Evolutionary conservation across 37 sponge, comb jelly and placozoan genomes (phyloP).

Genomic region (Beroe forskalii): DNA sequence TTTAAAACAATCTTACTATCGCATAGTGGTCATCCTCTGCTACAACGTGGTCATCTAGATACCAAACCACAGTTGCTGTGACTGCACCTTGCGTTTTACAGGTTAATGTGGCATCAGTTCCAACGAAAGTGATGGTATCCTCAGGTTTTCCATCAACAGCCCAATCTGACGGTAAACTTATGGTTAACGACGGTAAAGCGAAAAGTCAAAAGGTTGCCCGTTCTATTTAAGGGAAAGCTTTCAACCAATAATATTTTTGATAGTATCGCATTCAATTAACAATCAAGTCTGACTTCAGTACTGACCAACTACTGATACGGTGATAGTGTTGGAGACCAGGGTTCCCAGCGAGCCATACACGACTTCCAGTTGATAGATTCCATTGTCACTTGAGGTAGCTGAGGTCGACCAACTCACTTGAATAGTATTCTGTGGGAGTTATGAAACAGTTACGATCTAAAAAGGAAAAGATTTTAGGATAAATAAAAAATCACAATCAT

Average conservation of each 20-base stretch:
- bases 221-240: no score
- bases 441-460: no score
- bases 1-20: no score
- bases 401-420: neutral
- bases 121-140: neutral
- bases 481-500: no score
- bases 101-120: neutral
- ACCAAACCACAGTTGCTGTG: neutral
- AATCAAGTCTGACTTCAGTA: no score
- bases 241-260: no score
- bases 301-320: slow-evolving; percentile 54
- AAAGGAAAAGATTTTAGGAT: no score
- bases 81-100: slow-evolving; percentile 13
- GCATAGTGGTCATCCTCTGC: no score
- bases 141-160: neutral
- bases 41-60: neutral
- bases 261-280: no score
- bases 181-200: no score
- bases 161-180: slow-evolving; percentile 30
- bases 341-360: neutral
- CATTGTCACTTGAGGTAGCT: neutral
- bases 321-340: neutral
- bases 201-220: no score
- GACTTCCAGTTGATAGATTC: neutral
- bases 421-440: neutral